phyloP scores from a whole-genome alignment of 2,797 vertebrate species.

The Pteropus rufus region DNA sequence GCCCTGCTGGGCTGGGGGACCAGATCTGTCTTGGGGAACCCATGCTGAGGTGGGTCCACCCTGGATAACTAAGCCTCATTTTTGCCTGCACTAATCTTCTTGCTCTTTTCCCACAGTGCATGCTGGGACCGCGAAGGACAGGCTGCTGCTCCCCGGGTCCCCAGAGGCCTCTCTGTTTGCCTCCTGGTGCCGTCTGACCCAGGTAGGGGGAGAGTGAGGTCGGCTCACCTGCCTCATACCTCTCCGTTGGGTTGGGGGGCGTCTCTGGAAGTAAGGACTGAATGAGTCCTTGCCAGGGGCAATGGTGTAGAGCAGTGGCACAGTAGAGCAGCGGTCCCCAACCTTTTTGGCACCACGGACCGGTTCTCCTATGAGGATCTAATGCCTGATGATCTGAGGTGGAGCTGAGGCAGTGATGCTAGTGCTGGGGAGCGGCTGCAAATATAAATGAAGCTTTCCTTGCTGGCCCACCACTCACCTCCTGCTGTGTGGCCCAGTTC shows the following conservation, averaged over 20 bases:
- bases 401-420: too few relatives aligned
- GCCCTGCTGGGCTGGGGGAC: not conserved
- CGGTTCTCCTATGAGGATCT: too few relatives aligned
- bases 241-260: not conserved
- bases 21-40: not conserved
- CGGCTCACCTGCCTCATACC: not conserved
- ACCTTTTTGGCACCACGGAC: too few relatives aligned
- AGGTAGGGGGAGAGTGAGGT: conserved; percentile 70
- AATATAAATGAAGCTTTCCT: too few relatives aligned
- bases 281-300: not conserved
- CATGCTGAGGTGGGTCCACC: not conserved
- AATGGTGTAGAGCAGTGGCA: not conserved
- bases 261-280: not conserved
- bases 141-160: conserved; percentile 48
- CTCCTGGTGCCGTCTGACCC: conserved; percentile 76
- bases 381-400: too few relatives aligned
- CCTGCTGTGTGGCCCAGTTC: too few relatives aligned
- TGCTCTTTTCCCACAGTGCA: conserved; percentile 73
- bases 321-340: too few relatives aligned
- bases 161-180: conserved; percentile 64
- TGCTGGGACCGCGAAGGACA: conserved; percentile 70
- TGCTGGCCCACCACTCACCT: too few relatives aligned
- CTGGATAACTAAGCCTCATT: not conserved
- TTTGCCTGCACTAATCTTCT: not conserved
- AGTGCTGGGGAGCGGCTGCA: too few relatives aligned